A percentile compares a stretch with the other conserved stretches of the same genome.
Evolutionary conservation across 1,140 invertebrate genomes (phyloP).

Genomic region (Daktulosphaira vitifoliae): DNA sequence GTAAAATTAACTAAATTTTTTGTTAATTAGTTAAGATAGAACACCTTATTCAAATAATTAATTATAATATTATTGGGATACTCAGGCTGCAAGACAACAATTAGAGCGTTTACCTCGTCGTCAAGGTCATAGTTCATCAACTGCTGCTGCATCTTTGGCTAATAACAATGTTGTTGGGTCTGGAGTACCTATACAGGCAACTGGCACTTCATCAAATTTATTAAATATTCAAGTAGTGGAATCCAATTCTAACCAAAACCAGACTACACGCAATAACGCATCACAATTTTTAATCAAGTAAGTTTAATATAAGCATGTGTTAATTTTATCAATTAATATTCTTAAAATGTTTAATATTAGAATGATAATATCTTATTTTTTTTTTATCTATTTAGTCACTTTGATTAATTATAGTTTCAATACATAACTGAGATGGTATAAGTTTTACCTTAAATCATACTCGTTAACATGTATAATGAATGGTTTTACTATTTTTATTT

Average conservation of each 20-base stretch:
- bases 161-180: slow-evolving; percentile 30
- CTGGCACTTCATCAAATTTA: slow-evolving; percentile 21
- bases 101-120: slow-evolving; percentile 75
- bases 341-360: too few relatives aligned
- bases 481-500: too few relatives aligned
- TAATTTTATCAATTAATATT: too few relatives aligned
- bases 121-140: slow-evolving; percentile 49
- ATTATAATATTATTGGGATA: slow-evolving; percentile 20
- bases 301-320: too few relatives aligned
- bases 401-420: too few relatives aligned
- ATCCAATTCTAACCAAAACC: slow-evolving; percentile 23
- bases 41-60: too few relatives aligned
- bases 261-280: slow-evolving; percentile 18
- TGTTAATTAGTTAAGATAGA: neutral
- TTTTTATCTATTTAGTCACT: too few relatives aligned
- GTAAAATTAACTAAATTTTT: neutral
- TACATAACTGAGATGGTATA: too few relatives aligned
- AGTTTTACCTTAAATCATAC: too few relatives aligned
- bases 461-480: too few relatives aligned
- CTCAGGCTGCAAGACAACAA: slow-evolving; percentile 70
- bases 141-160: slow-evolving; percentile 36
- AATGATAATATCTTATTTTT: too few relatives aligned
- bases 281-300: slow-evolving; percentile 30
- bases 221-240: slow-evolving; percentile 25
- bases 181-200: slow-evolving; percentile 4